phyloP scores from a whole-genome alignment of 1,140 invertebrate genomes.

The Mizuhopecten yessoensis region DNA sequence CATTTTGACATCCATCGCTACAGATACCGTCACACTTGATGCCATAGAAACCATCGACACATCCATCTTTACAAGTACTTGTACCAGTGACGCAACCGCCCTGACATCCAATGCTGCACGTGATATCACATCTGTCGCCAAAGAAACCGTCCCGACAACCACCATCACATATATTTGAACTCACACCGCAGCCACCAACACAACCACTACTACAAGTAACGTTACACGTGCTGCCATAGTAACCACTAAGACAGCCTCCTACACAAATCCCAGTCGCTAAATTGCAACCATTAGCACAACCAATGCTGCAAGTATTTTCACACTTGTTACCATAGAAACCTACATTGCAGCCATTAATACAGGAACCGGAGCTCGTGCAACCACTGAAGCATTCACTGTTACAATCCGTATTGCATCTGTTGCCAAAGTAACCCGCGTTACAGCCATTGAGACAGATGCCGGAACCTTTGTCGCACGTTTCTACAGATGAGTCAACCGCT shows the following conservation, averaged over 20 bases:
- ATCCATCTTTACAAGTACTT: constrained; percentile 40
- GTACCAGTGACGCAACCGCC: neutral
- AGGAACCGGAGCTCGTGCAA: constrained; percentile 50
- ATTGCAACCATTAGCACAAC: constrained; percentile 52
- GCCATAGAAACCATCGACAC: constrained; percentile 26
- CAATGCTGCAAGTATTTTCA: constrained; percentile 42
- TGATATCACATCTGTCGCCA: constrained; percentile 1
- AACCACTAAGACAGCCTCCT: neutral
- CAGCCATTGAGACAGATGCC: constrained; percentile 52
- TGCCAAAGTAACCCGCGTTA: constrained; percentile 49
- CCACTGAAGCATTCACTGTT: constrained; percentile 41
- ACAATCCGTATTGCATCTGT: constrained; percentile 45
- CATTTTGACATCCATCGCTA: neutral
- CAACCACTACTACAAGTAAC: constrained; percentile 10
- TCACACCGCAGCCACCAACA: constrained; percentile 19
- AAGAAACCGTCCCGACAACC: constrained; percentile 55
- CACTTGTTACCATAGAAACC: constrained; percentile 52
- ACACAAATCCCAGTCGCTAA: constrained; percentile 42
- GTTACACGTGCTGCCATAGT: constrained; percentile 1
- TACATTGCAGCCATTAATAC: constrained; percentile 50
- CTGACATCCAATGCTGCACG: neutral
- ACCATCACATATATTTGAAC: constrained; percentile 54
- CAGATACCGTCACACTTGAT: neutral
- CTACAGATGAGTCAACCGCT: neutral
- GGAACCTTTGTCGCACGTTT: constrained; percentile 45